phyloP scores from a whole-genome alignment of 2,888 invertebrate species.

The Clunio marinus region DNA sequence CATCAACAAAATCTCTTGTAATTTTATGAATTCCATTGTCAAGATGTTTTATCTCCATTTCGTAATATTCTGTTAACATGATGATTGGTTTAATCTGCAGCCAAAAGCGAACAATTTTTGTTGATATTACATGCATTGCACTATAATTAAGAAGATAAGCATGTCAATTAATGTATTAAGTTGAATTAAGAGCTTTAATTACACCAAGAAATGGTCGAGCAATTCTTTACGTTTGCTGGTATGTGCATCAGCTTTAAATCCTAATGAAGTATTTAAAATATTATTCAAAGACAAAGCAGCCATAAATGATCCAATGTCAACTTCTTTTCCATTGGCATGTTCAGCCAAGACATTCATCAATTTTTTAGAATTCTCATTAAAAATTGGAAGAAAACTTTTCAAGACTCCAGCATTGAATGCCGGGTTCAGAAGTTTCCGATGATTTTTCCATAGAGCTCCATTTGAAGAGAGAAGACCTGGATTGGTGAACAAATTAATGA shows the following conservation, averaged over 20 bases:
- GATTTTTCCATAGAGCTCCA: not conserved
- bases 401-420: not conserved
- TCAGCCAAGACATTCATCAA: not conserved
- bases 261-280: not conserved
- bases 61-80: no score
- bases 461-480: no score
- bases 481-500: no score
- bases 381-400: conserved; percentile 5
- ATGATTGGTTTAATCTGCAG: no score
- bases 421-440: not conserved
- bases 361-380: not conserved
- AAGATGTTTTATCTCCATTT: not conserved
- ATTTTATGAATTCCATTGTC: not conserved
- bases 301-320: not conserved
- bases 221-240: not conserved
- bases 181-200: no score
- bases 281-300: not conserved
- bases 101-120: not conserved
- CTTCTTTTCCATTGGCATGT: not conserved
- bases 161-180: not conserved
- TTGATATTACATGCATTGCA: not conserved
- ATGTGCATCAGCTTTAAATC: not conserved
- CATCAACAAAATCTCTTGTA: not conserved
- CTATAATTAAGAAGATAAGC: no score
- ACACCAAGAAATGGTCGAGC: not conserved